Percentiles rank a stretch among this genome's conserved stretches.
Conservation (phyloP, 2,113 vertebrate species). For the Glareola pratincola region DNA sequence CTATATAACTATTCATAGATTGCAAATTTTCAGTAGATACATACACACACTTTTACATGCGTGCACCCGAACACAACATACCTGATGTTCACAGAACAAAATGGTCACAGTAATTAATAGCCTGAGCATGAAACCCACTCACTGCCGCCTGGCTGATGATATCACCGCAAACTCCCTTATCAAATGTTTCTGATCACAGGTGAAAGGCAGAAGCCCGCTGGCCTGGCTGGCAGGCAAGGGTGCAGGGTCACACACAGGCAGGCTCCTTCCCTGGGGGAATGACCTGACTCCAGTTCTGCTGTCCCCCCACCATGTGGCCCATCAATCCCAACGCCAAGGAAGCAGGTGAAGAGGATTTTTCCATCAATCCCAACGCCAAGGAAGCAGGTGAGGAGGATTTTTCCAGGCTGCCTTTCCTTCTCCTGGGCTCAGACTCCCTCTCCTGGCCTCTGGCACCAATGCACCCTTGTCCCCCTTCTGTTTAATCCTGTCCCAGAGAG, state of each 20-base stretch:
- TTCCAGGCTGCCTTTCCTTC: not conserved
- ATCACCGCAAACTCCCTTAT: not conserved
- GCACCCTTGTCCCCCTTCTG: not conserved
- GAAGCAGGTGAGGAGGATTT: not conserved
- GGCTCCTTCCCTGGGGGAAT: accelerated
- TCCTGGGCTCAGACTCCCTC: conserved; percentile 8
- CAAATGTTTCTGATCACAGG: not conserved
- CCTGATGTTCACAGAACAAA: not conserved
- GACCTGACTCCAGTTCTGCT: not conserved
- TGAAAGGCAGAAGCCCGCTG: not conserved
- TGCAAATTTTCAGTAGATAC: not conserved
- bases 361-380: not conserved
- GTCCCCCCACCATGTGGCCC: no score
- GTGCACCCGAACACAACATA: not conserved
- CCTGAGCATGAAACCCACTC: not conserved
- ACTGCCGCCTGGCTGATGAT: not conserved
- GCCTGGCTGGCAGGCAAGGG: not conserved
- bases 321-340: not conserved
- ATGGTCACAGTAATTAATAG: not conserved
- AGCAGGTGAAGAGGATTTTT: not conserved
- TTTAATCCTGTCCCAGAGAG: not conserved
- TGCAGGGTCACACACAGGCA: not conserved
- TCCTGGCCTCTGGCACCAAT: not conserved
- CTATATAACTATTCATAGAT: not conserved
- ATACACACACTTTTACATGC: not conserved